These are phyloP conservation scores for Pterocles orientalis DNA, from an alignment of 2,113 vertebrate genomes.

Conservation along the genomic window DNA sequence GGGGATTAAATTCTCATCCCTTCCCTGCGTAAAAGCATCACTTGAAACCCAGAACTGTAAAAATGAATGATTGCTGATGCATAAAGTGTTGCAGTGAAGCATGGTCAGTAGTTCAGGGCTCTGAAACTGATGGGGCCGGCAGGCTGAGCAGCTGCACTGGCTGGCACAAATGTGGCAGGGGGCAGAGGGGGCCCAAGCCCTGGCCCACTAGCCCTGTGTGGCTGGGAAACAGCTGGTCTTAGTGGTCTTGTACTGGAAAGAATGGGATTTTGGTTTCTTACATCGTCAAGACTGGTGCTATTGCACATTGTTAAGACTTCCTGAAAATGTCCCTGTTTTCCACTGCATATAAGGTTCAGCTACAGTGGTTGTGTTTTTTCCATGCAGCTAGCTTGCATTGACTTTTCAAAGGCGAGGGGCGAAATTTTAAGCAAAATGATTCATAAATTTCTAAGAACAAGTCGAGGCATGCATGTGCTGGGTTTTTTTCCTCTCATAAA, in stretches of 20 bases:
- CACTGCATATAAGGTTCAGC: background rate
- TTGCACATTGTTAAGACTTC: background rate
- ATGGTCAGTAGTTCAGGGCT: background rate
- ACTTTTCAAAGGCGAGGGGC: background rate
- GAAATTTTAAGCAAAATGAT: background rate
- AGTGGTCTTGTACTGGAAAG: background rate
- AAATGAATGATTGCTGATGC: conserved; percentile 53
- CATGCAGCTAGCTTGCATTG: background rate
- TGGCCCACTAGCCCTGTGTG: background rate
- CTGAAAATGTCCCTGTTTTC: background rate
- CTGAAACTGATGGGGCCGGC: background rate
- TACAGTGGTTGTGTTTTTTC: background rate
- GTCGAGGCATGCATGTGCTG: rapidly evolving
- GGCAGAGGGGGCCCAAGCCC: rapidly evolving
- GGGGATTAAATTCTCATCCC: background rate
- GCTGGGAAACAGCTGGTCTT: background rate
- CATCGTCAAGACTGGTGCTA: background rate
- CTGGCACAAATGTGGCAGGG: background rate
- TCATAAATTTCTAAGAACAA: background rate
- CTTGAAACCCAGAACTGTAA: conserved; percentile 1
- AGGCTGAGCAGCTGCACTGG: background rate
- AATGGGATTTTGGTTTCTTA: background rate
- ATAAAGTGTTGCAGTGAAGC: conserved; percentile 50
- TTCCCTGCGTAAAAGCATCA: background rate
- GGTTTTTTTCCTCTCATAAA: background rate